phyloP scores from a whole-genome alignment of 2,888 invertebrate species.

The Hirtodrosophila trivittata region DNA sequence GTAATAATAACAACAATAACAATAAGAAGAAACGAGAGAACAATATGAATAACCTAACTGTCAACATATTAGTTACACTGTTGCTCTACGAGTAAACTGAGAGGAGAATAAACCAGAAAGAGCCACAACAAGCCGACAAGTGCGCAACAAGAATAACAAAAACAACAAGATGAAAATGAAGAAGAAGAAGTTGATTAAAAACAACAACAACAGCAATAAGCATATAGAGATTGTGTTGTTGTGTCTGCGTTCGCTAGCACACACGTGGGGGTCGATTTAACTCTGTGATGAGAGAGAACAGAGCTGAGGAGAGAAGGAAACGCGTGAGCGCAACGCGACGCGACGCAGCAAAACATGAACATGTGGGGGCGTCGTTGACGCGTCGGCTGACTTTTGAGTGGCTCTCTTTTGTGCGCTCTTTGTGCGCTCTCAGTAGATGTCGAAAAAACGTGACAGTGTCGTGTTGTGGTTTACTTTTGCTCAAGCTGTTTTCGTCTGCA shows the following conservation, averaged over 20 bases:
- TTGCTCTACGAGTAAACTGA: conserved; percentile 26
- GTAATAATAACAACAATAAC: conserved; percentile 29
- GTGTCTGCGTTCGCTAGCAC: conserved; percentile 40
- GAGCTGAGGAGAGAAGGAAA: conserved; percentile 5
- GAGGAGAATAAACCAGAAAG: conserved; percentile 46
- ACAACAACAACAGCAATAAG: conserved; percentile 45
- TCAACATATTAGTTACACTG: conserved; percentile 59
- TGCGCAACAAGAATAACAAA: conserved; percentile 41
- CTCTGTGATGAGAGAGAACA: conserved; percentile 9
- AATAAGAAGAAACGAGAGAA: conserved; percentile 33
- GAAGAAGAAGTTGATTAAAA: conserved; percentile 2
- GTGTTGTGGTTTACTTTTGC: conserved; percentile 65
- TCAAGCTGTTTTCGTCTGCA: conserved; percentile 38
- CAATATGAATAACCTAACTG: conserved; percentile 51
- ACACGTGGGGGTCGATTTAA: conserved; percentile 69
- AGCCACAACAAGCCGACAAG: conserved; percentile 66
- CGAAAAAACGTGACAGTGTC: conserved; percentile 73
- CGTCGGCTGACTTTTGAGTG: conserved; percentile 55
- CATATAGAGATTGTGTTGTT: conserved; percentile 47
- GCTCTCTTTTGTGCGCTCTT: conserved; percentile 13
- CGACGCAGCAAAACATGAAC: conserved; percentile 17
- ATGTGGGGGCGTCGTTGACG: conserved; percentile 59
- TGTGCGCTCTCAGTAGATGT: conserved; percentile 19
- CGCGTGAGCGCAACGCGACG: conserved; percentile 39
- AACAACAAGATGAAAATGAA: conserved; percentile 34